Conservation (phyloP, 2,888 invertebrate genomes). For the Rhogogaster chlorosoma region DNA sequence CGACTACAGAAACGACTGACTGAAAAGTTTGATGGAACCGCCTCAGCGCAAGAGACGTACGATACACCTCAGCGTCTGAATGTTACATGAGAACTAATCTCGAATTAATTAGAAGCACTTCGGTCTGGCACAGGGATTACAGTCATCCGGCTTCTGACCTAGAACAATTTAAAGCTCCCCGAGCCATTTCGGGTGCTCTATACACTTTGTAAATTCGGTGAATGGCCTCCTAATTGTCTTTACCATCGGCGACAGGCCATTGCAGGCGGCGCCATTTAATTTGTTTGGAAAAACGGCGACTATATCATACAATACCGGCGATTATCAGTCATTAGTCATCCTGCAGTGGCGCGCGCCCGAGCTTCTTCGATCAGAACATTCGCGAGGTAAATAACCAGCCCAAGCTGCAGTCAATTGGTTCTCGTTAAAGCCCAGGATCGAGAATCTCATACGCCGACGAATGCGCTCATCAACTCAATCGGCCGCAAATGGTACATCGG, state of each 20-base stretch:
- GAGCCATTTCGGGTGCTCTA: conserved; percentile 14
- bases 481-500: conserved; percentile 68
- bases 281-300: conserved; percentile 52
- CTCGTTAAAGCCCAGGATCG: conserved; percentile 60
- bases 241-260: conserved; percentile 50
- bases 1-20: not conserved
- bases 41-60: not conserved
- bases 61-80: not conserved
- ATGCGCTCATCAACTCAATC: conserved; percentile 72
- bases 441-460: conserved; percentile 47
- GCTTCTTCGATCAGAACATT: conserved; percentile 12
- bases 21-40: not conserved
- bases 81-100: conserved; percentile 18
- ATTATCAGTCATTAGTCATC: conserved; percentile 60
- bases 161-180: conserved; percentile 38
- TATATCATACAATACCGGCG: not conserved
- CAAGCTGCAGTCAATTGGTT: conserved; percentile 59
- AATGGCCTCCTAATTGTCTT: conserved; percentile 58
- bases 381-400: conserved; percentile 8
- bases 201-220: not conserved
- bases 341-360: conserved; percentile 57
- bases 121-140: not conserved
- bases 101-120: conserved; percentile 17
- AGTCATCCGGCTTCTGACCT: conserved; percentile 32
- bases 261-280: conserved; percentile 50